Percentiles rank a stretch among this genome's conserved stretches.
Evolutionary conservation across 2,797 vertebrate genomes (phyloP).

Genomic region (Mergus octosetaceus): DNA sequence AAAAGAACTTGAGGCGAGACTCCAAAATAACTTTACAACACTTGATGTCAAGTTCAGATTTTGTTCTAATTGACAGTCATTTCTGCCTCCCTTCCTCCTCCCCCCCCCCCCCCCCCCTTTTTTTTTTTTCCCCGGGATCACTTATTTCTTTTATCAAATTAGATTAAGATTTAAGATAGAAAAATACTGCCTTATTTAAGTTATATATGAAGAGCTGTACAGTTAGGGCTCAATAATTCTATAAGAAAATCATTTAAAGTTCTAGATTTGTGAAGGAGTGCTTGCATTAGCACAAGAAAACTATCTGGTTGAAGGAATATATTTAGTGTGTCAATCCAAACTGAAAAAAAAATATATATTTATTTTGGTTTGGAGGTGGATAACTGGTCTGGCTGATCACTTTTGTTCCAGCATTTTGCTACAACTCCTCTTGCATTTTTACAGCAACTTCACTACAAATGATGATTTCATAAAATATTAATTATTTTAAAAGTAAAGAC

Average conservation of each 20-base stretch:
- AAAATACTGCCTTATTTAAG: not conserved
- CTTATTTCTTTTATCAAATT: not conserved
- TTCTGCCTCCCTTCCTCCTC: no score
- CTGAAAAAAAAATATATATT: not conserved
- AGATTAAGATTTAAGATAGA: not conserved
- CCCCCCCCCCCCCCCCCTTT: no score
- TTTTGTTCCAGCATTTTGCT: not conserved
- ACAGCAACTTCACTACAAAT: not conserved
- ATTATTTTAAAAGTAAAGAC: not conserved
- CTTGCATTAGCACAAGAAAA: not conserved
- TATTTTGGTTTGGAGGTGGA: not conserved
- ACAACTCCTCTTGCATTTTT: not conserved
- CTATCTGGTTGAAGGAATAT: not conserved
- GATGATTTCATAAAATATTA: not conserved
- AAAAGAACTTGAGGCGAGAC: not conserved
- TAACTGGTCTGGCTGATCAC: not conserved
- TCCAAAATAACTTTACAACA: not conserved
- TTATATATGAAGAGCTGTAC: accelerated
- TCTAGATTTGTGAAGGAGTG: not conserved
- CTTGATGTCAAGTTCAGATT: not conserved
- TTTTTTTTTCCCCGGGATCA: not conserved
- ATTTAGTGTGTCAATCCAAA: not conserved
- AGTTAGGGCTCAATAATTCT: not conserved
- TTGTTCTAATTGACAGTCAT: not conserved
- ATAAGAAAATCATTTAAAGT: not conserved